Percentiles rank a stretch among this genome's conserved stretches.
Evolutionary conservation across 2,113 vertebrate genomes (phyloP).

Genomic region (Entomyzon cyanotis): DNA sequence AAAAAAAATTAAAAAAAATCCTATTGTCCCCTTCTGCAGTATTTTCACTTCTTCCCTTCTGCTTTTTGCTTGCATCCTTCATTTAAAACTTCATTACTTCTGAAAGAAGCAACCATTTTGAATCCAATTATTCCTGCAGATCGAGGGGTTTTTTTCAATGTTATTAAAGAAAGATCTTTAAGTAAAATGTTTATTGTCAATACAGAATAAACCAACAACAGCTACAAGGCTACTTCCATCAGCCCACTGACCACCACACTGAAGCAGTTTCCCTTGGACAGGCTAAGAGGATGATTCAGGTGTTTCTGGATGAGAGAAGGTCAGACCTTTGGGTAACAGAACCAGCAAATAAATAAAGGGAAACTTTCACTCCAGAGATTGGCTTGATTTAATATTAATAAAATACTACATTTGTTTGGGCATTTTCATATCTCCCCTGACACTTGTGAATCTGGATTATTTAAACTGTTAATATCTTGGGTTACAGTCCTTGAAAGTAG

Average conservation of each 20-base stretch:
- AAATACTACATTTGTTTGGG: neutral
- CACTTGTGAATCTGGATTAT: neutral
- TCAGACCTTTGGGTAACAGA: neutral
- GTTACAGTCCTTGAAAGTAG: neutral
- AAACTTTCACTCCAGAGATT: neutral
- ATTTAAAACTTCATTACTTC: neutral
- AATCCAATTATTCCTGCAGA: neutral
- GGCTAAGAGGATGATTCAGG: neutral
- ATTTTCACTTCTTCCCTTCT: neutral
- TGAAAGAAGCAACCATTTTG: neutral
- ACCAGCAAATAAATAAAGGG: neutral
- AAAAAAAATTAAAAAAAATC: neutral
- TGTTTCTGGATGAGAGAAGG: neutral
- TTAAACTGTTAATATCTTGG: neutral
- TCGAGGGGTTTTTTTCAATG: too few relatives aligned
- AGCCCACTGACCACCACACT: neutral
- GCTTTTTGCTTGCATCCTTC: neutral
- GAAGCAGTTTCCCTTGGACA: neutral
- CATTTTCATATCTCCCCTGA: neutral
- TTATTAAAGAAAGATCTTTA: neutral
- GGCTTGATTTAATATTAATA: neutral
- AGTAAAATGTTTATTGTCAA: neutral
- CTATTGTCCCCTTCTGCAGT: neutral
- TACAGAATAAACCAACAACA: neutral
- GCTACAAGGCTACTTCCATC: neutral